These are phyloP conservation scores for Dinothrombium tinctorium DNA, from an alignment of 1,140 invertebrate genomes.

Conservation along the genomic window DNA sequence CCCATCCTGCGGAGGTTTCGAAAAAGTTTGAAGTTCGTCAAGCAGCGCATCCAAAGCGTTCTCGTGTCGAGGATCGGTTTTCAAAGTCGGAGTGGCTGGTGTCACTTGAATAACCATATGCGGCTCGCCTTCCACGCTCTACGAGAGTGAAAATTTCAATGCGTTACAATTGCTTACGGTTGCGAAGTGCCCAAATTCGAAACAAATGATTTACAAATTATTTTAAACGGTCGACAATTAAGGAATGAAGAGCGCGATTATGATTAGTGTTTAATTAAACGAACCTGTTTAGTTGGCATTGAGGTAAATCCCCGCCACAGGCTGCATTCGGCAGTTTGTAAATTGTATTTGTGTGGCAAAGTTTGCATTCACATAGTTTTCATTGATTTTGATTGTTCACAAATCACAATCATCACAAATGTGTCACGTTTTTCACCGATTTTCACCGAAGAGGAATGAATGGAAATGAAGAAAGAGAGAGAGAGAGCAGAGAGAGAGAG, in stretches of 20 bases:
- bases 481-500: too few species aligned
- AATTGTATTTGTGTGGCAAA: too few species aligned
- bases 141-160: not conserved
- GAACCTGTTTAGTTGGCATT: slow-evolving; percentile 11
- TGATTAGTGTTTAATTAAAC: not conserved
- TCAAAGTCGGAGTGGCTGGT: slow-evolving; percentile 17
- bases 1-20: slow-evolving; percentile 11
- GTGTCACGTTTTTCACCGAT: not conserved
- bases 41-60: slow-evolving; percentile 83
- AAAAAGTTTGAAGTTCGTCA: slow-evolving; percentile 66
- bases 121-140: not conserved
- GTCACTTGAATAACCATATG: slow-evolving; percentile 17
- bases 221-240: not conserved
- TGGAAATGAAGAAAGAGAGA: slow-evolving; percentile 1
- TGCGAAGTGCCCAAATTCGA: not conserved
- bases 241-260: too few species aligned
- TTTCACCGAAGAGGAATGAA: not conserved
- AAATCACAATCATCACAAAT: not conserved
- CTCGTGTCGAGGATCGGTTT: slow-evolving; percentile 32
- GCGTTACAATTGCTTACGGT: not conserved
- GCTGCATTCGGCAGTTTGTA: not conserved
- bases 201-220: not conserved
- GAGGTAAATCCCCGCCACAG: slow-evolving; percentile 11
- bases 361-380: too few species aligned
- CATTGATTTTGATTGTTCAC: too few species aligned